Evolutionary conservation across 2,113 vertebrate species (phyloP).

Genomic region (Bubo bubo): DNA sequence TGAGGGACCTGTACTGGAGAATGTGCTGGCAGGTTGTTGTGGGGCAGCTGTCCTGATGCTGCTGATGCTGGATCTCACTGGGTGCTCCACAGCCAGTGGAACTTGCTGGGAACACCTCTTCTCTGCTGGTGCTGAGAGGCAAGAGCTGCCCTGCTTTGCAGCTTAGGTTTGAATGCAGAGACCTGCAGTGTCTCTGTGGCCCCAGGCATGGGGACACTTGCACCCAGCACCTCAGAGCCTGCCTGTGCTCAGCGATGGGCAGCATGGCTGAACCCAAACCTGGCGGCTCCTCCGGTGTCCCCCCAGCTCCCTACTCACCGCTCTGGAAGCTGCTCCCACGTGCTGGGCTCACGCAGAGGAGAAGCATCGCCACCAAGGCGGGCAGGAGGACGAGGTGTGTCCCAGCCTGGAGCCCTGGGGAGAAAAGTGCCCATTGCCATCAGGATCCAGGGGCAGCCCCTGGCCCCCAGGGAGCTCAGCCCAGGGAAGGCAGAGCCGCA

Average conservation of each 20-base stretch:
- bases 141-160: background rate
- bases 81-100: background rate
- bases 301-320: background rate
- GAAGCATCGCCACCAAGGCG: too few relatives aligned
- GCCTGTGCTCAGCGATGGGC: rapidly evolving
- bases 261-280: background rate
- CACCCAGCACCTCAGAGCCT: background rate
- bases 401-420: too few relatives aligned
- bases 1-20: background rate
- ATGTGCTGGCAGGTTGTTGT: background rate
- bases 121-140: background rate
- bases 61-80: background rate
- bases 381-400: too few relatives aligned
- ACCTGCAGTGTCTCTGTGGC: background rate
- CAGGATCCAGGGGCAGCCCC: too few relatives aligned
- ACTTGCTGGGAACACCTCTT: background rate
- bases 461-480: background rate
- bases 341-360: too few relatives aligned
- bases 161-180: background rate
- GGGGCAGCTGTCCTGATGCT: background rate
- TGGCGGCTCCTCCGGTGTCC: background rate
- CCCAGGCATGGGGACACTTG: background rate
- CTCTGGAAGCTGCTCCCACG: too few relatives aligned
- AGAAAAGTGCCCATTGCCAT: too few relatives aligned
- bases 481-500: background rate